phyloP scores from a whole-genome alignment of 2,113 vertebrate genomes.

The Dinomys branickii region DNA sequence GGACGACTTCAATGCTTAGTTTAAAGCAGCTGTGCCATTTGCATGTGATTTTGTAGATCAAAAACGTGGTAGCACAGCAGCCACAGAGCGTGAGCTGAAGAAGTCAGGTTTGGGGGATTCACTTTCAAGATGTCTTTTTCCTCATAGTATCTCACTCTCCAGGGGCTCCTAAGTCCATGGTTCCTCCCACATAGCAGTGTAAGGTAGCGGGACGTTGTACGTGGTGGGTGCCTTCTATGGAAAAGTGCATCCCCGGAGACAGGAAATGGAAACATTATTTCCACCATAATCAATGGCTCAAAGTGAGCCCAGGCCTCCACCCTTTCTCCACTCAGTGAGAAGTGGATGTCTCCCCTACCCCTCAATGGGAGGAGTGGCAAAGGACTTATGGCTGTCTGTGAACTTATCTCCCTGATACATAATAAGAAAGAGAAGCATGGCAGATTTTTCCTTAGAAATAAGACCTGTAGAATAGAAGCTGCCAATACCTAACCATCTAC shows the following conservation, averaged over 20 bases:
- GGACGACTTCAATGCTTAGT: neutral
- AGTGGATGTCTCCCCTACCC: neutral
- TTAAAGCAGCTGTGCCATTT: neutral
- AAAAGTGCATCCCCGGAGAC: neutral
- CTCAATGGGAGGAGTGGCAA: neutral
- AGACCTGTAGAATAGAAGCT: neutral
- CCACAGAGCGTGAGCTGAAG: neutral
- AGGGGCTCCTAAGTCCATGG: neutral
- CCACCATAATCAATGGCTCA: too few species aligned
- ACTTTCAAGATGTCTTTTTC: neutral
- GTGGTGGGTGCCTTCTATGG: neutral
- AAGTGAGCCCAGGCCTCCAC: neutral
- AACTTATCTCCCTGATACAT: neutral
- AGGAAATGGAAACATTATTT: neutral
- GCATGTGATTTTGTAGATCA: neutral
- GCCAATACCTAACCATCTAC: neutral
- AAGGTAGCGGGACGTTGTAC: neutral
- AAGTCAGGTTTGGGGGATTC: too few species aligned
- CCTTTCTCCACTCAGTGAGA: neutral
- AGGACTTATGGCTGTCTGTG: neutral
- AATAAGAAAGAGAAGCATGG: neutral
- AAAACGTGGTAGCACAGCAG: neutral
- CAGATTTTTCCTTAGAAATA: neutral
- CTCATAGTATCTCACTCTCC: neutral
- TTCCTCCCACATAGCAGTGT: neutral